Percentiles rank a stretch among this genome's conserved stretches.
These are phyloP conservation scores for Lepidurus arcticus DNA, from an alignment of 1,140 invertebrate species.

Conservation along the genomic window DNA sequence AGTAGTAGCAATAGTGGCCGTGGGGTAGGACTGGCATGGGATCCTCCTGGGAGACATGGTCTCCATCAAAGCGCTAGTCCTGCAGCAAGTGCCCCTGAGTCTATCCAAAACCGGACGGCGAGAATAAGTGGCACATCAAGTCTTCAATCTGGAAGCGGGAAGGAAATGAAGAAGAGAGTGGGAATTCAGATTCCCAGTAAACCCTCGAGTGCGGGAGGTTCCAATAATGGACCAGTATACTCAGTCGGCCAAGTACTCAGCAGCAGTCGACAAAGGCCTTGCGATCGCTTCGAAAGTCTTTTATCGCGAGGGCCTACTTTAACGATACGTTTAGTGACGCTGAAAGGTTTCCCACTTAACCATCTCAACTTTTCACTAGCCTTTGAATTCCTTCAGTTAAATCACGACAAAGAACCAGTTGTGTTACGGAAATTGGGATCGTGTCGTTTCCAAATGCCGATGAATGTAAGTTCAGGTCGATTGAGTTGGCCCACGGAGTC, in stretches of 20 bases:
- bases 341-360: constrained; percentile 21
- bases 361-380: constrained; percentile 19
- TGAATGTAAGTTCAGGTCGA: background rate
- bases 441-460: background rate
- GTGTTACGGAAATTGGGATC: background rate
- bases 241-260: background rate
- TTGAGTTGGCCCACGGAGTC: constrained; percentile 8
- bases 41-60: background rate
- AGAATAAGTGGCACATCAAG: constrained; percentile 13
- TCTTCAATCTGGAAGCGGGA: background rate
- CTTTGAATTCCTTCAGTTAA: constrained; percentile 6
- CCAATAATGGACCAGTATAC: constrained; percentile 5
- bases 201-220: background rate
- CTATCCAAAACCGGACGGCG: background rate
- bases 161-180: constrained; percentile 21
- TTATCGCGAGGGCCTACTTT: constrained; percentile 13
- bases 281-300: constrained; percentile 4
- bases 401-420: background rate
- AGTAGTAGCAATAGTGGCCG: background rate
- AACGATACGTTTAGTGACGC: constrained; percentile 21
- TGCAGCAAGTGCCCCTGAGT: background rate
- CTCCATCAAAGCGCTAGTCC: constrained; percentile 7
- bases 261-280: background rate
- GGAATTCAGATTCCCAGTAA: constrained; percentile 3
- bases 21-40: background rate